These are phyloP conservation scores for Amphimallon solstitiale DNA, from an alignment of 2,888 invertebrate species.

Conservation along the genomic window DNA sequence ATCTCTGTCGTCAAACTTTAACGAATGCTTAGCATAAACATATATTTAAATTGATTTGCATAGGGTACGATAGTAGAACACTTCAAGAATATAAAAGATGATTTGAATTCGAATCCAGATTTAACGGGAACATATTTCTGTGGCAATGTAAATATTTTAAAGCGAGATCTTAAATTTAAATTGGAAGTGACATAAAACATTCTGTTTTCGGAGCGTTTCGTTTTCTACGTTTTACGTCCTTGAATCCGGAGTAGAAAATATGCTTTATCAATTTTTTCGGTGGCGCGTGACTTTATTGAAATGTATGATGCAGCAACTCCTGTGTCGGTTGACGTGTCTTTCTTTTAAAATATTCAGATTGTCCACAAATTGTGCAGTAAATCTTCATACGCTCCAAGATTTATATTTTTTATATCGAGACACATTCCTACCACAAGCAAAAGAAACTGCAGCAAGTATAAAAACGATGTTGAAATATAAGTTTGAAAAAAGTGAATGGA, in stretches of 20 bases:
- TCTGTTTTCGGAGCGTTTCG: constrained; percentile 45
- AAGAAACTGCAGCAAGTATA: no score
- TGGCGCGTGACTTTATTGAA: constrained; percentile 46
- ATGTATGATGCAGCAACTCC: constrained; percentile 44
- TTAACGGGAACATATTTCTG: constrained; percentile 3
- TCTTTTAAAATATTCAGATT: constrained; percentile 11
- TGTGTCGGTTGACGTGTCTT: background rate
- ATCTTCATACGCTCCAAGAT: background rate
- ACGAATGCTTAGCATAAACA: no score
- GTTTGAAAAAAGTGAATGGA: no score
- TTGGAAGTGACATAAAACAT: constrained; percentile 48
- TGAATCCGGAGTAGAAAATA: constrained; percentile 45
- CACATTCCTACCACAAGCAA: no score
- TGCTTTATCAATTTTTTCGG: constrained; percentile 48
- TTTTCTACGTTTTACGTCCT: constrained; percentile 44
- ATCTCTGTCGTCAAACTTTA: no score
- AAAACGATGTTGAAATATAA: no score
- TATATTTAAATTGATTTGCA: constrained; percentile 10
- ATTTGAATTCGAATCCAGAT: constrained; percentile 25
- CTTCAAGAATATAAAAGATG: constrained; percentile 17
- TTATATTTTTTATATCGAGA: no score
- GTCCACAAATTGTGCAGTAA: constrained; percentile 11
- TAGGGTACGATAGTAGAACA: background rate
- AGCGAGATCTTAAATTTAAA: constrained; percentile 48
- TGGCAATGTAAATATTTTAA: constrained; percentile 46